phyloP scores from a whole-genome alignment of 2,797 vertebrate genomes.

The Mastacembelus armatus region DNA sequence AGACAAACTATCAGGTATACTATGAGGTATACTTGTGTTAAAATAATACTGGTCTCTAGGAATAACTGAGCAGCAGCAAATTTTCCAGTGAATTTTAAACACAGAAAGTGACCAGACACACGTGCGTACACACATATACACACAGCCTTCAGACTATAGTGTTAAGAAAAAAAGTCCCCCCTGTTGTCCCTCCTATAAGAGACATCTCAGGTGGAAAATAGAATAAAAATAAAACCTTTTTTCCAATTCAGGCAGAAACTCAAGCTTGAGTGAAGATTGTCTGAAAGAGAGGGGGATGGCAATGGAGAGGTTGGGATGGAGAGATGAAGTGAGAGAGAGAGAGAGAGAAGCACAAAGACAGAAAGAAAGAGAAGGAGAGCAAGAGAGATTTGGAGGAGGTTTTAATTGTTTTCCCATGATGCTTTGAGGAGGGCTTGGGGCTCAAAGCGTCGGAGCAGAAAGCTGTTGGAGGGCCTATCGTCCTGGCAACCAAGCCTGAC shows the following conservation, averaged over 20 bases:
- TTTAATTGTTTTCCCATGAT: constrained; percentile 99
- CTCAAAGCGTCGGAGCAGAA: constrained; percentile 94
- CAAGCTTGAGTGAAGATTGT: constrained; percentile 73
- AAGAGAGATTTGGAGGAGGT: constrained; percentile 88
- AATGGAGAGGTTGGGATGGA: constrained; percentile 52
- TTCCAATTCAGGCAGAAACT: constrained; percentile 67
- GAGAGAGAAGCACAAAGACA: constrained; percentile 51
- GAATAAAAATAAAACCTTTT: constrained; percentile 71
- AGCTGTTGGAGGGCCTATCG: constrained; percentile 91
- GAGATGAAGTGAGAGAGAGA: constrained; percentile 46
- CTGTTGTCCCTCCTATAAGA: constrained; percentile 28
- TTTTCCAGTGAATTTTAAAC: constrained; percentile 12
- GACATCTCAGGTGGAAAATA: constrained; percentile 73
- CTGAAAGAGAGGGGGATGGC: constrained; percentile 48
- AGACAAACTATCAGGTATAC: no score
- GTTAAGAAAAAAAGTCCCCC: constrained; percentile 32
- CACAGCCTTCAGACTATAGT: constrained; percentile 9
- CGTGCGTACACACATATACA: background rate
- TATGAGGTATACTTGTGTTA: no score
- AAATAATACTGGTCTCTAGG: no score
- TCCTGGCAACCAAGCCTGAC: constrained; percentile 94
- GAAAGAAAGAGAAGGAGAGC: constrained; percentile 58
- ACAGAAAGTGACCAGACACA: constrained; percentile 11
- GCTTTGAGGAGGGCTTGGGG: constrained; percentile 92
- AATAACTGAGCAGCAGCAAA: background rate